Base-by-base conservation (phyloP, 2,888 invertebrate genomes). In the Notodonta dromedarius region DNA sequence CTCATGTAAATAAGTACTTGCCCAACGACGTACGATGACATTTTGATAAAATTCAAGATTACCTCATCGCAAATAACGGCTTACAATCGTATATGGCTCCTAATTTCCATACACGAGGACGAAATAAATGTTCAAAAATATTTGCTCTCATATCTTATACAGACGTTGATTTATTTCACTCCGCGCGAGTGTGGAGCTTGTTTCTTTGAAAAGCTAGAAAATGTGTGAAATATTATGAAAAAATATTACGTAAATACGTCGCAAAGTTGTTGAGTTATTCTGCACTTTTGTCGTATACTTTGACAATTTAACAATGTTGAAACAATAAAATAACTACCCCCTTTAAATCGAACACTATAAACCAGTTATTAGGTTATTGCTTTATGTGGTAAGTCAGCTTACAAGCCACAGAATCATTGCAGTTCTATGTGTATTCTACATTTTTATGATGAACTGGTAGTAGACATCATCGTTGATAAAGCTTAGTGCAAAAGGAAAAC, bases 11-110 rank as follows among this genome's bases (percentile, higher is more conserved):
- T 39, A 54, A 54, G 14, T 39, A 40, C 39, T 3, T 39, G 54
- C 39, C 39, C 54, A 54, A 14, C 54, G 54, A 54, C 39, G 39
- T 54, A 54, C 14, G 54, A 54, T 54, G 54, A 54, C 54, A 39
- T 54, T 54, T 54, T 54, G 54, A 54, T 54, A 54, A 54, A 54
- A 39, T 54, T 54, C 54, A 14, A 40, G 54, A 54, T 54, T 39
- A 54, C 54, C 39, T 39, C 54, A 14, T 11, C 52, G 13, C 52
- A 52, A 52, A 32, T 52, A 54, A 39, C 54, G 39, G 54, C 54
- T 54, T 54, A 54, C 54, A 54, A 39, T 39, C 54, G 6, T n/a
- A 54, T 39, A 54, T 12, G 54, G 14, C 54, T 54, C 54, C 39
- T 54, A 54, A 54, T 54, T 54, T 54, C 54, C 54, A 54, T 54